Evolutionary conservation across 2,888 invertebrate species (phyloP), one percentile per base, ranked within the genome.

Genomic region (Pteria penguin): DNA sequence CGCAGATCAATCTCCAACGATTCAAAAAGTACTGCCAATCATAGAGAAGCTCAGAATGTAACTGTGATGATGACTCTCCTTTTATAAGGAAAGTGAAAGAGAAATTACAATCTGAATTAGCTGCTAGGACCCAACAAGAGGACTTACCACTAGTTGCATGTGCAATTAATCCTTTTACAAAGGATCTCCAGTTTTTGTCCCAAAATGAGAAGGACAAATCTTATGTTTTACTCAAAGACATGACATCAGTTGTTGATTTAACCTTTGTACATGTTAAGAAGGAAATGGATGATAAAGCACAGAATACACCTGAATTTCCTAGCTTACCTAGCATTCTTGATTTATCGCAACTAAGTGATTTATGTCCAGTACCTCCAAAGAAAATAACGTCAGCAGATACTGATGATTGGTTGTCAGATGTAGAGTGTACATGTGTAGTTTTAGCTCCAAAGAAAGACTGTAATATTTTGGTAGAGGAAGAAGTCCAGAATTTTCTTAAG

Each of bases 1-100:
- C 24, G 60, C 69, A 32, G 71, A 61, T 14, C 45, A 61, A 31
- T 5, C 54, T 22, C 71, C 61, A n/a, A 71, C 71, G 2, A 54
- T 71, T 24, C 31, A 71, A 22, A 71, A 71, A 24, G 31, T 71
- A 24, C 26, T 70, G 22, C 62, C 71, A 29, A 54, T 71, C 4
- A n/a, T 62, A 1, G 36, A 4, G 3, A 71, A 71, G 54, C 22
- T 70, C 26, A 4, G n/a, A 61, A 36, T 5, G 27, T 24, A 29
- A n/a, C 14, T 57, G 8, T n/a, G 55, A 68, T 8, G 68, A 68
- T n/a, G 66, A 66, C n/a, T 3, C 14, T 11, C 57, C 55, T 27
- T 24, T 31, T 27, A 29, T 68, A 29, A 68, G 57, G 18, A 24
- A 4, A 18, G 18, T 55, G n/a, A 31, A 57, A 24, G 29, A 22